phyloP scores from a whole-genome alignment of 2,113 vertebrate genomes.

The Limnothrissa miodon region DNA sequence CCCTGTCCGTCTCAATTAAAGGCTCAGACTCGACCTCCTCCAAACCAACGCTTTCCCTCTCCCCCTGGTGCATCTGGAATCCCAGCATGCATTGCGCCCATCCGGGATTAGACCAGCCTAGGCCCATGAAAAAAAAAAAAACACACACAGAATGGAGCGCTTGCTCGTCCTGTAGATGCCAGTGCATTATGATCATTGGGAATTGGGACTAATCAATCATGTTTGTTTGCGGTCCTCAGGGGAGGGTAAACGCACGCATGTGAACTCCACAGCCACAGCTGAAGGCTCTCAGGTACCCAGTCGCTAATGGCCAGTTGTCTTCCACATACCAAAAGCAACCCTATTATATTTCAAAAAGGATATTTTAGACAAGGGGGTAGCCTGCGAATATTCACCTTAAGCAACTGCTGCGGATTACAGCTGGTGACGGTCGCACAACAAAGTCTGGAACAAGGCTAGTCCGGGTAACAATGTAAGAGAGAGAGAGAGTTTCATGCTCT shows the following conservation, averaged over 20 bases:
- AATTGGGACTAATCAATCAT: slow-evolving; percentile 62
- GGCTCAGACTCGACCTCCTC: not conserved
- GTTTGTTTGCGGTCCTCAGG: slow-evolving; percentile 49
- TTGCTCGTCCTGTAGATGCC: not conserved
- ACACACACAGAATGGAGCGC: not conserved
- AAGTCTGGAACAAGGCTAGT: not conserved
- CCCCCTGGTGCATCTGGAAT: not conserved
- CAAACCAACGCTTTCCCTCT: not conserved
- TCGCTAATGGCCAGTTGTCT: slow-evolving; percentile 57
- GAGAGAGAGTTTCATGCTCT: not conserved
- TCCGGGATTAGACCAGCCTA: not conserved
- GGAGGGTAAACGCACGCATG: slow-evolving; percentile 34
- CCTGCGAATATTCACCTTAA: slow-evolving; percentile 2
- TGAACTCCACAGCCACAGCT: slow-evolving; percentile 47
- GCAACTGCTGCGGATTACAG: slow-evolving; percentile 5
- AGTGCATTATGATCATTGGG: slow-evolving; percentile 19
- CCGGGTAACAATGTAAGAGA: not conserved
- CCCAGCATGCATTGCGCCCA: slow-evolving; percentile 3
- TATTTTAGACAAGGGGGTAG: not conserved
- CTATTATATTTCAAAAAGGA: slow-evolving; percentile 1
- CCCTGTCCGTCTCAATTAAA: slow-evolving; percentile 19
- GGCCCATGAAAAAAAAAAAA: not conserved
- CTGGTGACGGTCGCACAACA: not conserved
- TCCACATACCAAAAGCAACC: not conserved
- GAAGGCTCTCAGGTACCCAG: slow-evolving; percentile 59